Evolutionary conservation across 1,140 invertebrate species (phyloP).

Genomic region (Pemphigus obesinymphae): DNA sequence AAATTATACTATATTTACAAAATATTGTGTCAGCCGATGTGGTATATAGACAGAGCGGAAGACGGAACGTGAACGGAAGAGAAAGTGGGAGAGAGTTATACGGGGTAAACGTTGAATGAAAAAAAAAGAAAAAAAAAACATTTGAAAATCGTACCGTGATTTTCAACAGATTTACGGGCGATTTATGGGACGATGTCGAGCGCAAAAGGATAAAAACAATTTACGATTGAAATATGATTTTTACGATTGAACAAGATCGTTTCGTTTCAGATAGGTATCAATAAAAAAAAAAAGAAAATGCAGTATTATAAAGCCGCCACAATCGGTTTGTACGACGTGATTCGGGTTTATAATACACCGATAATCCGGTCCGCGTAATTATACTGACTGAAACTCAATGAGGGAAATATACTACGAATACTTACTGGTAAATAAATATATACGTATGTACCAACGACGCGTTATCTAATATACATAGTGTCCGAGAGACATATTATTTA

Average conservation of each 20-base stretch:
- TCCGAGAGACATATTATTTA: no score
- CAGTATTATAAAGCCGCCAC: not conserved
- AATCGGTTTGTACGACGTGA: not conserved
- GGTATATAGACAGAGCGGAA: no score
- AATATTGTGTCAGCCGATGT: not conserved
- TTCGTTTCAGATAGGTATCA: constrained; percentile 19
- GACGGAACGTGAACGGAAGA: no score
- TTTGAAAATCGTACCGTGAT: not conserved
- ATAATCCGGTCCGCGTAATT: not conserved
- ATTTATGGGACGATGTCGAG: constrained; percentile 6
- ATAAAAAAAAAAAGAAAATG: not conserved
- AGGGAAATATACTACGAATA: no score
- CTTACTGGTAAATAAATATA: no score
- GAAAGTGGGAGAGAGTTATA: no score
- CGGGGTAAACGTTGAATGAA: not conserved
- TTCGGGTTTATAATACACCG: not conserved
- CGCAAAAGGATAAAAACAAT: constrained; percentile 19
- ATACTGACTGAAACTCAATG: no score
- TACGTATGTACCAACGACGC: no score
- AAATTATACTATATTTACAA: not conserved
- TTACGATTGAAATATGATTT: not conserved
- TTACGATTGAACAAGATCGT: constrained; percentile 9
- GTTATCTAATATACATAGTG: no score
- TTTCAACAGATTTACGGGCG: constrained; percentile 16
- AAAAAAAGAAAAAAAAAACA: no score